phyloP scores from a whole-genome alignment of 2,888 invertebrate genomes.

The Campoplex capitator region DNA sequence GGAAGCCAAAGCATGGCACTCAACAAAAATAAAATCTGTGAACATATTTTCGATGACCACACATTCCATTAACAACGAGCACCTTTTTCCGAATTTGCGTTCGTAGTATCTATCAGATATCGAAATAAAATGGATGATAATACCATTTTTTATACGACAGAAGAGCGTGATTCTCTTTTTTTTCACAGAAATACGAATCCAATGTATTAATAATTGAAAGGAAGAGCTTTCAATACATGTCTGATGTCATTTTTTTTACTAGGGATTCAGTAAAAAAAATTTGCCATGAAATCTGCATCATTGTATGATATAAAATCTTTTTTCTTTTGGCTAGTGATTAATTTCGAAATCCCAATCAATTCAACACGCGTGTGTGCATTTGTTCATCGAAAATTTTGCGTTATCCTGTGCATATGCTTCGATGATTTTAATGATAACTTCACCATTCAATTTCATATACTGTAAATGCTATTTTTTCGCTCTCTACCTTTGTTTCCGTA shows the following conservation, averaged over 20 bases:
- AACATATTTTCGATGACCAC: neutral
- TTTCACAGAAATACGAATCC: neutral
- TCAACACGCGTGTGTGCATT: neutral
- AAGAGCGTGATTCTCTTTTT: neutral
- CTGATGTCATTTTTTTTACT: too few relatives aligned
- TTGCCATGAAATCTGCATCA: too few relatives aligned
- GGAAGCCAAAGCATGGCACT: neutral
- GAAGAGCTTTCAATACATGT: neutral
- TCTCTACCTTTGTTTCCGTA: neutral
- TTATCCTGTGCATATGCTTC: conserved; percentile 8
- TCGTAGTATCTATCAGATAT: neutral
- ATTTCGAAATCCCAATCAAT: conserved; percentile 1
- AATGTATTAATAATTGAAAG: neutral
- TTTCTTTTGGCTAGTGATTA: neutral
- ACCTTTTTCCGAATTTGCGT: neutral
- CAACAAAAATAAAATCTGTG: neutral
- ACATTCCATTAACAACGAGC: neutral
- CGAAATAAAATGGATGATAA: neutral
- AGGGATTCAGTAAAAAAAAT: too few relatives aligned
- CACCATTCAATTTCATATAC: neutral
- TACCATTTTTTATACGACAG: neutral
- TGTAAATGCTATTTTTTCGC: conserved; percentile 4
- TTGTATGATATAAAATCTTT: neutral
- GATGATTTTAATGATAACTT: conserved; percentile 28
- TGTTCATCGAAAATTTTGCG: neutral